phyloP scores from a whole-genome alignment of 1,140 invertebrate species.

The Penaeus chinensis region DNA sequence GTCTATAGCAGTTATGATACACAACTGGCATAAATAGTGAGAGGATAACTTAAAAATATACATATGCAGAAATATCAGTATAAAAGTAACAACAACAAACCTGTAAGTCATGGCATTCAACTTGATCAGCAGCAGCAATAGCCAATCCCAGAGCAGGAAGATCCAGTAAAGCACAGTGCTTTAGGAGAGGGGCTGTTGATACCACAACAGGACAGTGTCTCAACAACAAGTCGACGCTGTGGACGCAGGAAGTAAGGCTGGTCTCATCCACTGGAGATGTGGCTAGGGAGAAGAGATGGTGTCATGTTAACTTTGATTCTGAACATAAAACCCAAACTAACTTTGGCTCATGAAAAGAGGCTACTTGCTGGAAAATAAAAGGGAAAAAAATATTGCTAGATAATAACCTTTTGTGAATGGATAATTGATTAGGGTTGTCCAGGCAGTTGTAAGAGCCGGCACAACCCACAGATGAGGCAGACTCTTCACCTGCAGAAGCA shows the following conservation, averaged over 20 bases:
- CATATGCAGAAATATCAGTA: not conserved
- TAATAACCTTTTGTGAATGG: constrained; percentile 47
- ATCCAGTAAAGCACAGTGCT: constrained; percentile 13
- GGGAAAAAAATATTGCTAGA: not conserved
- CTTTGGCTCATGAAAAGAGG: not conserved
- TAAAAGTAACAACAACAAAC: not conserved
- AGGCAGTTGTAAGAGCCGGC: constrained; percentile 46
- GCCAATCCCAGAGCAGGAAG: constrained; percentile 27
- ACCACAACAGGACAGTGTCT: constrained; percentile 51
- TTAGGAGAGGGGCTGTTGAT: constrained; percentile 22
- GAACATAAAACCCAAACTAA: not conserved
- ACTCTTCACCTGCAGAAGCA: constrained; percentile 40
- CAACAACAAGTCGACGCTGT: constrained; percentile 43
- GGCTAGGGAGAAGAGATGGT: not conserved
- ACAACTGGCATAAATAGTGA: too few relatives aligned
- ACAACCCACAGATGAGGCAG: constrained; percentile 50
- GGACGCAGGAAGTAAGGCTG: constrained; percentile 26
- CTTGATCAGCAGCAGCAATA: constrained; percentile 48
- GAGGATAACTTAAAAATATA: not conserved
- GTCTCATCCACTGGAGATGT: constrained; percentile 19
- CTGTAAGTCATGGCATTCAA: constrained; percentile 39
- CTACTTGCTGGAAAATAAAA: not conserved
- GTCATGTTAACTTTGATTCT: not conserved
- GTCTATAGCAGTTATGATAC: too few relatives aligned
- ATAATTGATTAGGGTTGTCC: constrained; percentile 43